Evolutionary conservation across 2,888 invertebrate genomes (phyloP), one percentile per base, ranked within the genome.

Genomic region (Limnephilus auricula): DNA sequence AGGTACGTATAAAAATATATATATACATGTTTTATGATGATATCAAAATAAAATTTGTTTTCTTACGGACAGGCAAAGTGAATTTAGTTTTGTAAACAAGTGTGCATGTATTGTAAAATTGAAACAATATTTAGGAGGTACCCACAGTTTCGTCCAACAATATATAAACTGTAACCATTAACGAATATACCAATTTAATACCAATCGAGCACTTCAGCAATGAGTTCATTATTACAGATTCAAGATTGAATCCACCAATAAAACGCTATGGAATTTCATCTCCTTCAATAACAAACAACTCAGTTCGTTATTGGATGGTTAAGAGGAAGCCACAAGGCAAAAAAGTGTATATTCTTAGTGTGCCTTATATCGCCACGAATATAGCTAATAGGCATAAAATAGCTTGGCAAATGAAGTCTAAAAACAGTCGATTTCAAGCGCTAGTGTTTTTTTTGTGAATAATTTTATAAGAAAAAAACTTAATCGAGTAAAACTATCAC

Each of bases 221-320:
- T 25, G 65, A 65, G 6, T 65, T 65, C 18, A 50, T 50, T 50
- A 50, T 50, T 2, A 50, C 79, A 31, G 37, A 4, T 82, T 6
- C 34, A 25, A 37, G 5, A 12, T 83, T 32, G 2, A 83, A 85
- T n/a, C 50, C 30, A 31, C 30, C 10, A 50, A 50, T 31, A 50
- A 86, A 50, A 86, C 86, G 50, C 50, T n/a, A n/a, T n/a, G n/a
- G n/a, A n/a, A n/a, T n/a, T n/a, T n/a, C n/a, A n/a, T n/a, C n/a
- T n/a, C n/a, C n/a, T n/a, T 50, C 45, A 65, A 65, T 86, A 86
- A 65, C 65, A 86, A 86, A 65, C 9, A 37, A 40, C 13, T 37
- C n/a, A 32, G 84, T 80, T 80, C 9, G 9, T 31, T 80, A 32
- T 4, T 80, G 31, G 80, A 80, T 32, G 32, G 32, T 80, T 32